These are phyloP conservation scores for Sycophila sp. DNA, from an alignment of 1,140 invertebrate genomes.

Conservation along the genomic window DNA sequence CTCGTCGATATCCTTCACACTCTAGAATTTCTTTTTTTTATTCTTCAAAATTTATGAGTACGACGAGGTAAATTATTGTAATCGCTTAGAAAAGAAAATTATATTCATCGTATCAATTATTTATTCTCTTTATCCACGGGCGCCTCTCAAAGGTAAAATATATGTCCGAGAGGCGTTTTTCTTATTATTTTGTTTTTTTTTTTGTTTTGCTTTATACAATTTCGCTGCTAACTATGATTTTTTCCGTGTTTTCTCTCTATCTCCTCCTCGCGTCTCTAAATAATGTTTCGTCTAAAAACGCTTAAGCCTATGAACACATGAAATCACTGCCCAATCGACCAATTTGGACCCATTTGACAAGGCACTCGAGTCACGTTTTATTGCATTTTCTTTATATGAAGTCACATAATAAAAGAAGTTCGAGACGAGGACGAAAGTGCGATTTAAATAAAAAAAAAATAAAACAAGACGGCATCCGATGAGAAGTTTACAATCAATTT, in stretches of 20 bases:
- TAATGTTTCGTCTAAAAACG: constrained; percentile 41
- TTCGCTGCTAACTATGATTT: background rate
- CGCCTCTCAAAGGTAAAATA: too few species aligned
- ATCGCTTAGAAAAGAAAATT: too few species aligned
- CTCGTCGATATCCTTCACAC: too few species aligned
- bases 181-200: background rate
- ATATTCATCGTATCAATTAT: too few species aligned
- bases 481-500: background rate
- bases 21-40: too few species aligned
- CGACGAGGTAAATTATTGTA: too few species aligned
- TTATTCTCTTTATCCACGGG: too few species aligned
- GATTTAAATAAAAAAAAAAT: constrained; percentile 19
- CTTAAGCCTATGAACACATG: constrained; percentile 69
- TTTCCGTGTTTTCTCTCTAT: constrained; percentile 36
- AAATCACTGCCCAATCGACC: constrained; percentile 67
- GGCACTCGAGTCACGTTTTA: constrained; percentile 56
- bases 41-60: too few species aligned
- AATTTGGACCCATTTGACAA: constrained; percentile 64
- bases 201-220: background rate
- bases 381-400: background rate
- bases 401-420: constrained; percentile 22
- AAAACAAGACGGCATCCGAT: background rate
- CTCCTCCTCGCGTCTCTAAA: constrained; percentile 1
- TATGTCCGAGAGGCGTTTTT: too few species aligned
- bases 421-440: constrained; percentile 14